These are phyloP conservation scores for Drosophila arizonae DNA, from an alignment of 1,140 invertebrate genomes.

Conservation along the genomic window DNA sequence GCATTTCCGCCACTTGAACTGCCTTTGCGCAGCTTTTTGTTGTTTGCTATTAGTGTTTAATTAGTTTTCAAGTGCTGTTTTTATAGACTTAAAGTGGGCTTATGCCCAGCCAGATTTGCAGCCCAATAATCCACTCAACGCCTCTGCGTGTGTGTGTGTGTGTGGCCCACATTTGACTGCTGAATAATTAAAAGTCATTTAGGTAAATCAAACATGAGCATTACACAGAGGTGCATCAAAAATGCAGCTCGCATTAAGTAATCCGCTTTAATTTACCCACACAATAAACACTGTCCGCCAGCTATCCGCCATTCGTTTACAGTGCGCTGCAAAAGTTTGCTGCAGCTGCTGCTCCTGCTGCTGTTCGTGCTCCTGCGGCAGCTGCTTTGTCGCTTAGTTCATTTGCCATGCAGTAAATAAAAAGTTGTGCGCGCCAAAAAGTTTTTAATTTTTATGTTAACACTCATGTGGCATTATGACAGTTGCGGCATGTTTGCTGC, in stretches of 20 bases:
- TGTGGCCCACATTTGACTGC: slow-evolving; percentile 23
- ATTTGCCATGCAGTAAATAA: slow-evolving; percentile 47
- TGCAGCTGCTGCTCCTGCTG: slow-evolving; percentile 9
- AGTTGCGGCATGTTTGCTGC: slow-evolving; percentile 18
- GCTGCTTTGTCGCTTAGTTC: slow-evolving; percentile 34
- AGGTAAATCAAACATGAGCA: slow-evolving; percentile 41
- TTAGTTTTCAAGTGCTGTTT: slow-evolving; percentile 82
- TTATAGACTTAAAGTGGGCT: slow-evolving; percentile 71
- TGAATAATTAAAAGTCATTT: slow-evolving; percentile 70
- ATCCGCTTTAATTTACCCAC: slow-evolving; percentile 59
- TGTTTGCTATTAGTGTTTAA: slow-evolving; percentile 82
- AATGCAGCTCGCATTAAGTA: slow-evolving; percentile 54
- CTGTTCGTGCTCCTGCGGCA: slow-evolving; percentile 2
- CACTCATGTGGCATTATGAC: slow-evolving; percentile 64
- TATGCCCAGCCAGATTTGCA: slow-evolving; percentile 46
- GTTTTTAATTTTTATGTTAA: slow-evolving; percentile 61
- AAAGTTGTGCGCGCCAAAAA: slow-evolving; percentile 48
- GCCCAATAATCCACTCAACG: slow-evolving; percentile 7
- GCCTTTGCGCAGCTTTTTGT: slow-evolving; percentile 51
- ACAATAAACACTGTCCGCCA: background rate
- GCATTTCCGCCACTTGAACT: slow-evolving; percentile 45
- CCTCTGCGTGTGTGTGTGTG: background rate
- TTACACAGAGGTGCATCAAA: slow-evolving; percentile 33
- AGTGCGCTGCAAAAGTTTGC: slow-evolving; percentile 41
- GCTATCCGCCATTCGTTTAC: slow-evolving; percentile 14